A percentile compares a stretch with the other conserved stretches of the same genome.
phyloP scores from a whole-genome alignment of 35 echinoderm and acorn worm genomes.

The Hemicentrotus pulcherrimus region DNA sequence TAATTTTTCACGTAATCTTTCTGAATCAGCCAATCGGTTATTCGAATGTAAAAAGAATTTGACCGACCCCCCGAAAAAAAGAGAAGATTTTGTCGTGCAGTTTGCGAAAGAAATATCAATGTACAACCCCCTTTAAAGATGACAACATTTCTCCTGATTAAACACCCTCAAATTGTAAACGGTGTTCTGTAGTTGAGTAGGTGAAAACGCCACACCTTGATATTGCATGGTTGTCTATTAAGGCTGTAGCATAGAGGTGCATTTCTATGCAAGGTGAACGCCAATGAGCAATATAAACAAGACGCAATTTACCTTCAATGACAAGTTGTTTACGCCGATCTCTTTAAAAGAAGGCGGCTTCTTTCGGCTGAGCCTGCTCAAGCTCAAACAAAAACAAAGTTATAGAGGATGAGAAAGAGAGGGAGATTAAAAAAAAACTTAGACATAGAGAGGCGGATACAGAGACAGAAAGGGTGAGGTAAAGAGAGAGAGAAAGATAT shows the following conservation, averaged over 20 bases:
- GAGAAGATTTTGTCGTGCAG: no score
- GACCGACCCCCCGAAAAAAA: no score
- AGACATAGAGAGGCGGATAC: no score
- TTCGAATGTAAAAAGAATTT: no score
- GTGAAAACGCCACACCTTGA: neutral
- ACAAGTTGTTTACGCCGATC: conserved; percentile 3
- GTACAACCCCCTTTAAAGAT: no score
- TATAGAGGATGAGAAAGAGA: neutral
- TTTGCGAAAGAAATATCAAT: no score
- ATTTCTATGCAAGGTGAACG: neutral
- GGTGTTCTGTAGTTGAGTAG: neutral
- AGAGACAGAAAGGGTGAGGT: no score
- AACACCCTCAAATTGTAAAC: neutral
- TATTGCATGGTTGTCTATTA: neutral
- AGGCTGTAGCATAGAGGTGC: neutral
- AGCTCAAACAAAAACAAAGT: neutral
- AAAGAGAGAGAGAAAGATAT: neutral
- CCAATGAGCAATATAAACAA: neutral
- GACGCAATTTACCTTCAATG: neutral
- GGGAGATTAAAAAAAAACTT: no score
- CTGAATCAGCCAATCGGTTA: no score
- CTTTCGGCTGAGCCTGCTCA: neutral
- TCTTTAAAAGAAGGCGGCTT: neutral
- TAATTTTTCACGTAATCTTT: no score
- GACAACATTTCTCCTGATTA: no score